Base-by-base conservation (phyloP, 2,888 invertebrate species). In the Caradrina kadenii region DNA sequence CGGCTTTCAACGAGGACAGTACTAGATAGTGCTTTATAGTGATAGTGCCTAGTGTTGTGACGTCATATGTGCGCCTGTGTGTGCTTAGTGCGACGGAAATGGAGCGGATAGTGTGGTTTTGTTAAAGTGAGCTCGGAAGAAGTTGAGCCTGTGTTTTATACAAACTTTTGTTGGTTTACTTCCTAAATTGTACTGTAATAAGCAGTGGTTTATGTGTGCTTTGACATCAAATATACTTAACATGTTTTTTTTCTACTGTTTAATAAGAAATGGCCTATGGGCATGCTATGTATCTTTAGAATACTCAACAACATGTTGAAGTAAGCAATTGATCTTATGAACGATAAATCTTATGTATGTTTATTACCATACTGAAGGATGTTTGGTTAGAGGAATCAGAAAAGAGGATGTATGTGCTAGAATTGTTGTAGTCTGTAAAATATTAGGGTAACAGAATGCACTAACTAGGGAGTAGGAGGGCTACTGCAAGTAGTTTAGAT, bases 1-100 rank as follows among this genome's bases (percentile, higher is more conserved):
- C 45, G 98, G 98, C 62, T 98, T 98, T 93, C 94, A 94, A 69
- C 90, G 97, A 26, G 93, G 93, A 55, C 95, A 93, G 85, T 93
- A 88, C 84, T 95, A 91, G 62, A 26, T 22, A 22, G 1, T 59
- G 54, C 45, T n/a, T 52, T 26, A 50, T 49, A 66, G 64, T 69
- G 54, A 52, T 49, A 76, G 78, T 77, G 72, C 50, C 50, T 76
- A 66, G 69, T 67, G 80, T 50, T 69, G 73, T 76, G 77, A 64
- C 45, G 56, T 59, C 53, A 26, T 61, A 22, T 48, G 63, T 52
- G 62, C 48, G 35, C 48, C 48, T 63, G 50, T 61, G 17, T 63
- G 60, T 61, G 60, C 39, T 49, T 62, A 45, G 53, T 78, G 61
- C 21, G 13, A 54, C 35, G 13, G 45, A 53, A 35, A 39, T 11